Base-by-base conservation (phyloP, 1,140 invertebrate species). In the Drosophila quadrilineata region DNA sequence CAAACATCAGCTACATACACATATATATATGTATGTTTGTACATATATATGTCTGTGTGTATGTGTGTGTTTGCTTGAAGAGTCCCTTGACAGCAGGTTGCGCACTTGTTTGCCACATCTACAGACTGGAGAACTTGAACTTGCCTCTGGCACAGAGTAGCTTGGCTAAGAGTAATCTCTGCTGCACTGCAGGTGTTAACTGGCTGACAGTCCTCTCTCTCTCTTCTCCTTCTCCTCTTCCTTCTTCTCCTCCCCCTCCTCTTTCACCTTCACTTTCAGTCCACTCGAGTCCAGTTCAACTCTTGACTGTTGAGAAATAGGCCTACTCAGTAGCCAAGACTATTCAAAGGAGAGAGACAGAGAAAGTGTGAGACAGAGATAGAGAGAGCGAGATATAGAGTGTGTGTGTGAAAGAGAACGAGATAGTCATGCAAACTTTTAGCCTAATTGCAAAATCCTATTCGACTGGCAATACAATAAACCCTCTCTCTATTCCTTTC, bases 31-130 rank as follows among this genome's bases (percentile, higher is more conserved):
- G 35, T 36, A 14, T 33, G 14, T 35, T 9, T 24, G 40, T 28
- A 3, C 9, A 6, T 35, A 9, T 22, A 3, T 49, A 0, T 45
- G 3, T 57, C 14, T 49, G 21, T 35, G 19, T 49, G 26, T 28
- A 19, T 40, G 19, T 66, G 24, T 54, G 62, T 57, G 54, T 57
- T 16, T 52, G 33, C 35, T 63, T 75, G 63, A 85, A 85, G 71
- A 79, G 79, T 46, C 79, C 71, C 79, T 85, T 66, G 79, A 79
- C 72, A 85, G 71, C 84, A 79, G 41, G 22, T 54, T 71, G 53
- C 56, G 38, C 70, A 62, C 65, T 70, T 57, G 50, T 9, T 35
- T 66, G 69, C 36, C 31, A 17, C 17, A n/a, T n/a, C n/a, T n/a
- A n/a, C n/a, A n/a, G n/a, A n/a, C n/a, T n/a, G n/a, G n/a, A n/a